Evolutionary conservation across 2,888 invertebrate species (phyloP), one percentile per base, ranked within the genome.

Genomic region (Axea sp.): DNA sequence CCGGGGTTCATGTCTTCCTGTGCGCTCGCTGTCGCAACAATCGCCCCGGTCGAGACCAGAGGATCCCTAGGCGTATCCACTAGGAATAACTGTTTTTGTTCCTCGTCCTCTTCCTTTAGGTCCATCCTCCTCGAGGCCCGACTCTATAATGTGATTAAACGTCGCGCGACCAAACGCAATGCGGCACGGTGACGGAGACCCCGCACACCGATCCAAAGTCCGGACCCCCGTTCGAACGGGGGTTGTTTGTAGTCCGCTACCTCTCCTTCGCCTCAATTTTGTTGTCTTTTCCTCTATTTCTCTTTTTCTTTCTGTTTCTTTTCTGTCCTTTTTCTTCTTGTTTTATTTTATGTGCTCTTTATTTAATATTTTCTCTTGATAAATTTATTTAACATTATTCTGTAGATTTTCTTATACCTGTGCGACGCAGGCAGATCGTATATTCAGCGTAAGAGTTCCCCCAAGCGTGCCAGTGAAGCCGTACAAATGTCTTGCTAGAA

Each of bases 61-160:
- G 87, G 87, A 76, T 87, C 87, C 6, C 86, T 79, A n/a, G 87
- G 86, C 1, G 82, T 67, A 9, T 83, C 84, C 22, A 87, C 86
- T 69, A 87, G 75, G 65, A 84, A 87, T 28, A 87, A 64, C 68
- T 86, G 87, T 24, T 85, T 79, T 33, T 78, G 78, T 31, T 68
- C 78, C 57, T 85, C 84, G 37, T 85, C 84, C 15, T 86, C 86
- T 39, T 86, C 85, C 75, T 86, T 87, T 69, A 87, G 76, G 43
- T 87, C 85, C 87, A 87, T 87, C 60, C 31, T 51, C 39, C 15
- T 14, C 26, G 62, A 41, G 45, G 14, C 53, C 14, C 28, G 35
- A 1, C 39, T 43, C n/a, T 49, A 31, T 49, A 62, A 49, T 53
- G 64, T 43, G 53, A 43, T 64, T 53, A 64, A 5, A 12, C 43